These are phyloP conservation scores for Lasioglossum calceatum DNA, from an alignment of 2,888 invertebrate species.

Conservation along the genomic window DNA sequence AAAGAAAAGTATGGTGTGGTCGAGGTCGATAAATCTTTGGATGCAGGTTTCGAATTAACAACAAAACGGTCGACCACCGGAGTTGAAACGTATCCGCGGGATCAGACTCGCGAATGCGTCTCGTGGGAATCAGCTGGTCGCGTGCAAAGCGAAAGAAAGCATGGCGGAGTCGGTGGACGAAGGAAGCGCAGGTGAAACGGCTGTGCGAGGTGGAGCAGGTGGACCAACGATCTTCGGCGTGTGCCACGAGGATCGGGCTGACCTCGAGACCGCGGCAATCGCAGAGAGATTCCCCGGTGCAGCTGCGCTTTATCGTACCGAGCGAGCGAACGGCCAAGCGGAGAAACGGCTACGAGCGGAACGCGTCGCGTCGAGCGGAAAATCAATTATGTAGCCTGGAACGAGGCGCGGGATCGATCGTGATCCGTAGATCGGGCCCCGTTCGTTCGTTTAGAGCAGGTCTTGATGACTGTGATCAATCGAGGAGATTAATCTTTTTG, in stretches of 20 bases:
- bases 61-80: conserved; percentile 6
- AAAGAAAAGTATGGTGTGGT: no score
- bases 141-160: conserved; percentile 51
- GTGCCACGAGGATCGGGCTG: conserved; percentile 67
- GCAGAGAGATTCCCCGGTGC: conserved; percentile 65
- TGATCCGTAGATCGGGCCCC: conserved; percentile 11
- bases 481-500: not conserved
- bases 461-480: not conserved
- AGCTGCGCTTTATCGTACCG: conserved; percentile 76
- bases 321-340: not conserved
- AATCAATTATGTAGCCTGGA: conserved; percentile 53
- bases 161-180: conserved; percentile 69
- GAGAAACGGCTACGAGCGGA: conserved; percentile 12
- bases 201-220: conserved; percentile 77
- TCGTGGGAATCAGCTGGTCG: conserved; percentile 31
- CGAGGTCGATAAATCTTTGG: not conserved
- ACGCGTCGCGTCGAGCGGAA: conserved; percentile 33
- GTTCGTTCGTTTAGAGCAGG: conserved; percentile 7
- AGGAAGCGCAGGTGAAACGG: conserved; percentile 82
- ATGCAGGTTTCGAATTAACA: not conserved
- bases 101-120: not conserved
- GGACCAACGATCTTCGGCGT: conserved; percentile 77
- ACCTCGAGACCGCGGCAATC: conserved; percentile 70
- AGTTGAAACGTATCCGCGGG: not conserved
- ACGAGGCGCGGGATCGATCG: not conserved